These are phyloP conservation scores for Ophiodon elongatus DNA, from an alignment of 2,113 vertebrate genomes.

Conservation along the genomic window DNA sequence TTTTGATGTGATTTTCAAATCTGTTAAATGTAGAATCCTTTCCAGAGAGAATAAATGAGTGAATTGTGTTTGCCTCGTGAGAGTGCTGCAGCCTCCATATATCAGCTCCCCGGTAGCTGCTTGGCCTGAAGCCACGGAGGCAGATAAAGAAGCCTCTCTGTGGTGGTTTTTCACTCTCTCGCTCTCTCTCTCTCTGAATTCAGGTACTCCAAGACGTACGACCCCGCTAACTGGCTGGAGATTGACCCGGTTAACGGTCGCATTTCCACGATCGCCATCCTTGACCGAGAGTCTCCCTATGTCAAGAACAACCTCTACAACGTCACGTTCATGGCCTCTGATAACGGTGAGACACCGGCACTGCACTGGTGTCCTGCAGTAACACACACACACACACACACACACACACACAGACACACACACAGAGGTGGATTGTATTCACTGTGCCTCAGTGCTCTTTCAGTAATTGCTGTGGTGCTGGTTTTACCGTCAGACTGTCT, in stretches of 20 bases:
- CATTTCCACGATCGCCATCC: conserved; percentile 92
- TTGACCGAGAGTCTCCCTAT: conserved; percentile 95
- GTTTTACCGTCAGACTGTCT: background rate
- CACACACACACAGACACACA: conserved; percentile 2
- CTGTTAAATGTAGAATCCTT: conserved; percentile 14
- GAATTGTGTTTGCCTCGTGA: conserved; percentile 16
- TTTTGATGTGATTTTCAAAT: conserved; percentile 11
- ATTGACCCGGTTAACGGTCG: conserved; percentile 92
- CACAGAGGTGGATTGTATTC: conserved; percentile 19
- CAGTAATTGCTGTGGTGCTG: conserved; percentile 8
- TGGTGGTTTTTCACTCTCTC: conserved; percentile 49
- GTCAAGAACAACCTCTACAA: conserved; percentile 97
- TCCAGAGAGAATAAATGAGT: conserved; percentile 17
- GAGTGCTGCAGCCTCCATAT: conserved; percentile 42
- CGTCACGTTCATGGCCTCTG: conserved; percentile 94
- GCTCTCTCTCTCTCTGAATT: conserved; percentile 19
- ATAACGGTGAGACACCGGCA: conserved; percentile 88
- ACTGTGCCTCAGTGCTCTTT: conserved; percentile 7
- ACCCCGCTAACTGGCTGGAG: conserved; percentile 96
- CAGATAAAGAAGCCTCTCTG: conserved; percentile 58
- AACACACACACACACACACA: conserved; percentile 6
- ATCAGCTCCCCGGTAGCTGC: conserved; percentile 42
- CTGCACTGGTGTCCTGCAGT: conserved; percentile 18
- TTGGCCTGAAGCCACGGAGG: conserved; percentile 39
- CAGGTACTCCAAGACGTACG: conserved; percentile 96